phyloP scores from a whole-genome alignment of 2,113 vertebrate genomes.

The Orycteropus afer region DNA sequence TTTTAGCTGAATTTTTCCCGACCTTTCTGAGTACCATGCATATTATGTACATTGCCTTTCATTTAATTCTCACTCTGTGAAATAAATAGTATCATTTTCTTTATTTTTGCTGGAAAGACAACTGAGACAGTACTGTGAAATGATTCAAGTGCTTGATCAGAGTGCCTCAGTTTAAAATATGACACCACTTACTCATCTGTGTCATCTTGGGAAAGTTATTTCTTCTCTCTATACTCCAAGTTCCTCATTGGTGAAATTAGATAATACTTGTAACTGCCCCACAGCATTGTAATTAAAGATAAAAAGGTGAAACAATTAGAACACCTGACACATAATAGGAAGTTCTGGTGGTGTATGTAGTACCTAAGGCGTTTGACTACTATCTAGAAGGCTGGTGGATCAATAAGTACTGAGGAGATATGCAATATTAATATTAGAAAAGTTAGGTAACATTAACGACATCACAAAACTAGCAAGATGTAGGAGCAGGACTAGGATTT shows the following conservation, averaged over 20 bases:
- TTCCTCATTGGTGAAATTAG: conserved; percentile 10
- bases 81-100: not conserved
- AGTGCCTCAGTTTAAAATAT: not conserved
- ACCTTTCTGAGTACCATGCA: not conserved
- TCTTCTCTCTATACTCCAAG: not conserved
- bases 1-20: not conserved
- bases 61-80: not conserved
- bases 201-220: not conserved
- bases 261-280: not conserved
- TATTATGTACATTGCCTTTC: not conserved
- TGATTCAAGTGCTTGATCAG: not conserved
- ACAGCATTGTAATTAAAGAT: not conserved
- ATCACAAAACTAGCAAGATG: not conserved
- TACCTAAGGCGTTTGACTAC: too few species aligned
- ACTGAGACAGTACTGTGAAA: not conserved
- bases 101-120: not conserved
- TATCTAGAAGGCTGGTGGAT: too few species aligned
- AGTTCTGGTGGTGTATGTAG: too few species aligned
- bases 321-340: not conserved
- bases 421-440: not conserved
- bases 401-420: not conserved
- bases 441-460: not conserved
- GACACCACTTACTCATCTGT: not conserved
- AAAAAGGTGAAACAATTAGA: conserved; percentile 1
- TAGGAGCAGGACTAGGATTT: not conserved